These are phyloP conservation scores for Monochamus saltuarius DNA, from an alignment of 1,140 invertebrate species.

Conservation along the genomic window DNA sequence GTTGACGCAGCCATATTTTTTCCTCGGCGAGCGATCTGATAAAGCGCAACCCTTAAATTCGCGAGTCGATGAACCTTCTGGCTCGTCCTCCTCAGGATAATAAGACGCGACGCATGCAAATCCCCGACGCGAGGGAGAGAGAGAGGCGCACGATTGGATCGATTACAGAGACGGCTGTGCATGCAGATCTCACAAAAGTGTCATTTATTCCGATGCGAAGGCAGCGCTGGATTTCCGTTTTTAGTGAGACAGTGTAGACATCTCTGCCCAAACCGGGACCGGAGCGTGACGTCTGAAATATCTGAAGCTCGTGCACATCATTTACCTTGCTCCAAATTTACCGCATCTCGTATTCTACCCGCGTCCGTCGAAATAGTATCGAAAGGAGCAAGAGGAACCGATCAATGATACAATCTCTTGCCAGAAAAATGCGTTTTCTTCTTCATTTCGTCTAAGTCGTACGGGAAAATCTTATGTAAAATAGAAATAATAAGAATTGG, in stretches of 20 bases:
- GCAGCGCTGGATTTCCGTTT: constrained; percentile 36
- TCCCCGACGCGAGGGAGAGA: constrained; percentile 25
- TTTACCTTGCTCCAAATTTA: too few species aligned
- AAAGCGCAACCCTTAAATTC: constrained; percentile 41
- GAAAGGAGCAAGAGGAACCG: too few species aligned
- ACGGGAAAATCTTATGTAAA: too few species aligned
- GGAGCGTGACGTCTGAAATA: too few species aligned
- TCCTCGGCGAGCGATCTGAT: constrained; percentile 33
- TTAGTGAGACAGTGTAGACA: constrained; percentile 25
- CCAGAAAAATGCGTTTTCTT: too few species aligned
- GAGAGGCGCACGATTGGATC: constrained; percentile 36
- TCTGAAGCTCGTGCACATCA: too few species aligned
- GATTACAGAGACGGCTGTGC: constrained; percentile 35
- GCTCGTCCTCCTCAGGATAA: constrained; percentile 20
- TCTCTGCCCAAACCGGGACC: constrained; percentile 5
- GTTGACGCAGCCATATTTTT: constrained; percentile 35
- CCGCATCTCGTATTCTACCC: too few species aligned
- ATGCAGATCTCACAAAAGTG: constrained; percentile 39
- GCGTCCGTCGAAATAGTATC: too few species aligned
- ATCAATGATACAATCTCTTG: too few species aligned
- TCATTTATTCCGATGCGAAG: constrained; percentile 35
- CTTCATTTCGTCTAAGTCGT: too few species aligned
- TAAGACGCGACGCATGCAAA: constrained; percentile 34
- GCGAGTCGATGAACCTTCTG: constrained; percentile 34
- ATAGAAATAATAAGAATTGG: too few species aligned